Conservation (phyloP, 2,888 invertebrate genomes). For the Nebria salina region DNA sequence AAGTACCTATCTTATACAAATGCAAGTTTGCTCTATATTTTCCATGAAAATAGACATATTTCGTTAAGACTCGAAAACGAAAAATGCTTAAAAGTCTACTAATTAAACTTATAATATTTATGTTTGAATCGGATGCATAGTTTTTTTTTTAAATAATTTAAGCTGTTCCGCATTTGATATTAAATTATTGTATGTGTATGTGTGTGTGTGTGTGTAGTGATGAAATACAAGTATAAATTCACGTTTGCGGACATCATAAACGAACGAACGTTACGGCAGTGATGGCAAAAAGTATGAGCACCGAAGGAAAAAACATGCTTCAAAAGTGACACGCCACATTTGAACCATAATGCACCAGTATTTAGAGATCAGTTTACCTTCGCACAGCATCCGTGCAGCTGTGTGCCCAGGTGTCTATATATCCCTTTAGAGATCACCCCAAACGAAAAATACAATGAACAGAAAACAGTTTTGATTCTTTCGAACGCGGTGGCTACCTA, state of each 20-base stretch:
- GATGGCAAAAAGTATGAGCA: constrained; percentile 35
- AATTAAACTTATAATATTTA: no score
- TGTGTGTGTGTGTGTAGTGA: constrained; percentile 1
- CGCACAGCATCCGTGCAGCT: constrained; percentile 61
- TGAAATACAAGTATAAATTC: constrained; percentile 24
- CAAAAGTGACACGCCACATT: background rate
- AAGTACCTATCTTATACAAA: no score
- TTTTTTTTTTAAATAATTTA: no score
- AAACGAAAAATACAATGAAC: constrained; percentile 45
- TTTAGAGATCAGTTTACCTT: constrained; percentile 42
- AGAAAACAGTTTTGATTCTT: constrained; percentile 37
- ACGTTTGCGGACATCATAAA: constrained; percentile 26
- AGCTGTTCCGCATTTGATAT: background rate
- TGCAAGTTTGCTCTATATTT: no score
- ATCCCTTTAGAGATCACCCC: constrained; percentile 56
- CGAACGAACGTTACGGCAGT: constrained; percentile 37
- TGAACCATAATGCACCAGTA: constrained; percentile 12
- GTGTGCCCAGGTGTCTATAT: constrained; percentile 62
- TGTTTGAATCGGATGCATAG: no score
- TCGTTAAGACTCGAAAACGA: no score
- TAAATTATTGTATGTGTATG: background rate
- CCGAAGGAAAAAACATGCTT: constrained; percentile 30
- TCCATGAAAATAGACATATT: no score
- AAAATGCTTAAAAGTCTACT: no score
- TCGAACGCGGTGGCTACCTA: background rate